A percentile compares a stretch with the other conserved stretches of the same genome.
These are phyloP conservation scores for Sciurus niger DNA, from an alignment of 2,113 vertebrate species.

Conservation along the genomic window DNA sequence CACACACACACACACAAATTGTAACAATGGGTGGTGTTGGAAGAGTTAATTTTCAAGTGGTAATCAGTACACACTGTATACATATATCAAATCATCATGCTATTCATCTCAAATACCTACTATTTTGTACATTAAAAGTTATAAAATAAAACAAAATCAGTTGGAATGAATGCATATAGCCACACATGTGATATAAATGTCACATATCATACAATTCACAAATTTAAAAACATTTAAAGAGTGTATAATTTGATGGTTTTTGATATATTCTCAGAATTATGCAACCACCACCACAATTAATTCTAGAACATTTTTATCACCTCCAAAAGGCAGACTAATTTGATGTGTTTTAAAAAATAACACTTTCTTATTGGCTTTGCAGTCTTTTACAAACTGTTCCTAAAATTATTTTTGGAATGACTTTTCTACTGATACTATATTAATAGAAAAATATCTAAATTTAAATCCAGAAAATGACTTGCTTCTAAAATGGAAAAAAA, in stretches of 20 bases:
- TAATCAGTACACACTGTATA: background rate
- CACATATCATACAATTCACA: background rate
- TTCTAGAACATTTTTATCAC: background rate
- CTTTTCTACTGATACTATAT: background rate
- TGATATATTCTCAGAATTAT: background rate
- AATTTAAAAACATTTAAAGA: background rate
- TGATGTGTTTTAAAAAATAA: background rate
- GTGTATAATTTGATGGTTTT: background rate
- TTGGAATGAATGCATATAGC: background rate
- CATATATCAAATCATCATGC: background rate
- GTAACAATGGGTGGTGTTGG: background rate
- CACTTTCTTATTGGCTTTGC: background rate
- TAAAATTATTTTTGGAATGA: conserved; percentile 67
- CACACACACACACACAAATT: background rate
- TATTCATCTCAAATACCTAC: background rate
- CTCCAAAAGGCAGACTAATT: background rate
- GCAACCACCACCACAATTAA: background rate
- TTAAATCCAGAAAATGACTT: conserved; percentile 60
- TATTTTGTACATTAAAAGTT: background rate
- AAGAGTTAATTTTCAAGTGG: background rate
- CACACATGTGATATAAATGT: background rate
- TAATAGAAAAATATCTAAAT: conserved; percentile 64
- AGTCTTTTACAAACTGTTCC: background rate
- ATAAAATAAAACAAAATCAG: background rate
- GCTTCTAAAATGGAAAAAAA: conserved; percentile 50